Base-by-base conservation (phyloP, 2,797 vertebrate genomes). In the Bovichtus diacanthus region DNA sequence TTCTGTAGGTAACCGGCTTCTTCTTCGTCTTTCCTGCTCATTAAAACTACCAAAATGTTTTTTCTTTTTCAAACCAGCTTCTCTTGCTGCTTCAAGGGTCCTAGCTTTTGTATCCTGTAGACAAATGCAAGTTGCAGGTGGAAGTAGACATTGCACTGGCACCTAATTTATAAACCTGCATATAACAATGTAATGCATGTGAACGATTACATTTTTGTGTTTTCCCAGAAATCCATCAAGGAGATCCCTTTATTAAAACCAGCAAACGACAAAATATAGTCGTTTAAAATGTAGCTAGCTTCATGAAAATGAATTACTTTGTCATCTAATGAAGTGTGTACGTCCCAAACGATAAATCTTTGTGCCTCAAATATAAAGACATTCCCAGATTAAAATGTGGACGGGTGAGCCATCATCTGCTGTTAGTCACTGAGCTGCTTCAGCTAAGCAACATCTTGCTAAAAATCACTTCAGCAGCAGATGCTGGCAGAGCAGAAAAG, bases 371-470 rank as follows among this genome's bases (percentile, higher is more conserved):
- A 31, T 56, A 46, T 29, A 15, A 6, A 19, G 44, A 55, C 21
- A 21, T 9, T 16, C 65, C 60, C 18, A 13, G 36, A 43, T 54
- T 63, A 39, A 23, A 62, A 49, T 31, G 13, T 23, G 21, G n/a
- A 25, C 19, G 21, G 29, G 39, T 11, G 10, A 23, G 13, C 56
- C 34, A 12, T 62, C 21, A 34, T 36, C 19, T 41, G 21, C 29
- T 38, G 36, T 55, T 21, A 36, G 44, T 53, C 21, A 39, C 27
- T 55, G 31, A 27, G n/a, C 21, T 18, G 43, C 34, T 23, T 53
- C 18, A 75, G 55, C 13, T 51, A 10, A 63, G 29, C 23, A 41
- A 62, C 25, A 72, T 55, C 18, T 70, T 21, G 34, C 46, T 49
- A 19, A 29, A 65, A 31, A 44, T 21, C 51, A 36, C 63, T 50